Evolutionary conservation across 2,888 invertebrate genomes (phyloP).

Genomic region (Thera britannica): DNA sequence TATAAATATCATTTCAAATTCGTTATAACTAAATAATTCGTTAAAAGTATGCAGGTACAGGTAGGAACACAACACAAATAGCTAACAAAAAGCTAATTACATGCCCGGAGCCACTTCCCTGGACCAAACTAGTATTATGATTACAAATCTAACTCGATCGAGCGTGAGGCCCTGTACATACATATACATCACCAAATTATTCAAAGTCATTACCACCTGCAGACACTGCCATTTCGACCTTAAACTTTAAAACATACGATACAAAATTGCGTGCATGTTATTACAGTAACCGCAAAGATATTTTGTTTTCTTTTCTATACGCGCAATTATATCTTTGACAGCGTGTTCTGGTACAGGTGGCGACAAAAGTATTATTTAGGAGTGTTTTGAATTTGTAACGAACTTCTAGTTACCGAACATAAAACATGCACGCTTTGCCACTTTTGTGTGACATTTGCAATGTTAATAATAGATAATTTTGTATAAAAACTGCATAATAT

Average conservation of each 20-base stretch:
- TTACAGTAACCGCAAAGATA: constrained; percentile 52
- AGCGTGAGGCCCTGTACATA: constrained; percentile 68
- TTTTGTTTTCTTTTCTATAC: constrained; percentile 72
- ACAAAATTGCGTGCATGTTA: constrained; percentile 42
- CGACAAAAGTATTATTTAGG: constrained; percentile 54
- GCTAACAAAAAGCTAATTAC: constrained; percentile 69
- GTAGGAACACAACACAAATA: constrained; percentile 39
- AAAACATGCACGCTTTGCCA: constrained; percentile 1
- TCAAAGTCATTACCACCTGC: constrained; percentile 46
- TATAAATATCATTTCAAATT: neutral
- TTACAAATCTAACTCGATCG: constrained; percentile 78
- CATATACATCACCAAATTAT: constrained; percentile 62
- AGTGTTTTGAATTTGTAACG: constrained; percentile 23
- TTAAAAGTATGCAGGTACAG: neutral
- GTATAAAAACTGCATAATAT: neutral
- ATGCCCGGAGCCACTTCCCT: constrained; percentile 65
- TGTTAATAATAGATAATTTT: neutral
- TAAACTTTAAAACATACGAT: constrained; percentile 45
- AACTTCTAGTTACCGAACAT: constrained; percentile 3
- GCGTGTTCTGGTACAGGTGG: constrained; percentile 69
- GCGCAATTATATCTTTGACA: constrained; percentile 82
- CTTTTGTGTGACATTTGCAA: constrained; percentile 14
- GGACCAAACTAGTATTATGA: constrained; percentile 66
- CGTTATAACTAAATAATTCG: neutral
- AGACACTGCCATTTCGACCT: constrained; percentile 39